These are phyloP conservation scores for Sebastes minor DNA, from an alignment of 2,797 vertebrate species.

Conservation along the genomic window DNA sequence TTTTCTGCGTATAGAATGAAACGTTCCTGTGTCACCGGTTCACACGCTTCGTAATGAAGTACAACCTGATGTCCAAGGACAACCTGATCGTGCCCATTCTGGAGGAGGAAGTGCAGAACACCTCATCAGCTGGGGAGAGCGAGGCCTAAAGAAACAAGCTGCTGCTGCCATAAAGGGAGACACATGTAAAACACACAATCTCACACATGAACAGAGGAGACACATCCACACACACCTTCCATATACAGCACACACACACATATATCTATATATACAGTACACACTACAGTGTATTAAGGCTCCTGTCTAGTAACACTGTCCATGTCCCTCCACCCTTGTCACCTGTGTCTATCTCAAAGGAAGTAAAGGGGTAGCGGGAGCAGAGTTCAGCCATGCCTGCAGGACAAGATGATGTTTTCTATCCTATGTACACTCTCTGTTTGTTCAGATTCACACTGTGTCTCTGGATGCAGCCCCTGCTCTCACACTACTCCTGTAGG, in stretches of 20 bases:
- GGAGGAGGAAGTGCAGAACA: conserved; percentile 91
- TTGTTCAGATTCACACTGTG: conserved; percentile 9
- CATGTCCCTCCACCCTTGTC: conserved; percentile 51
- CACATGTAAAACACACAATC: conserved; percentile 25
- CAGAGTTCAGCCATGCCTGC: conserved; percentile 46
- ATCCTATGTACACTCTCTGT: conserved; percentile 8
- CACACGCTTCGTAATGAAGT: conserved; percentile 99
- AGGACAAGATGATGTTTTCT: conserved; percentile 17
- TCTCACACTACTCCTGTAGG: conserved; percentile 49
- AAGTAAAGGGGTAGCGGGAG: conserved; percentile 41
- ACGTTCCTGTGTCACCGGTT: conserved; percentile 99
- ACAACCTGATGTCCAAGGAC: conserved; percentile 99
- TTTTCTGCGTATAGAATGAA: conserved; percentile 86
- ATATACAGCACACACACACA: conserved; percentile 23
- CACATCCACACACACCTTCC: conserved; percentile 12
- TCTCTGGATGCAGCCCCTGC: conserved; percentile 25
- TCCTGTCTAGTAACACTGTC: conserved; percentile 65
- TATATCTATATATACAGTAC: neutral
- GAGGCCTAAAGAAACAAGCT: conserved; percentile 86
- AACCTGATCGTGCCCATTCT: conserved; percentile 99
- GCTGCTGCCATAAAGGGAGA: conserved; percentile 54
- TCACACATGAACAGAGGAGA: conserved; percentile 46
- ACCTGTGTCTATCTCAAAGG: conserved; percentile 58
- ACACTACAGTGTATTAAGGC: conserved; percentile 73
- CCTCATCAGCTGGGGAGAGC: conserved; percentile 87